phyloP scores from a whole-genome alignment of 2,113 vertebrate species.

The Rhizomys pruinosus region DNA sequence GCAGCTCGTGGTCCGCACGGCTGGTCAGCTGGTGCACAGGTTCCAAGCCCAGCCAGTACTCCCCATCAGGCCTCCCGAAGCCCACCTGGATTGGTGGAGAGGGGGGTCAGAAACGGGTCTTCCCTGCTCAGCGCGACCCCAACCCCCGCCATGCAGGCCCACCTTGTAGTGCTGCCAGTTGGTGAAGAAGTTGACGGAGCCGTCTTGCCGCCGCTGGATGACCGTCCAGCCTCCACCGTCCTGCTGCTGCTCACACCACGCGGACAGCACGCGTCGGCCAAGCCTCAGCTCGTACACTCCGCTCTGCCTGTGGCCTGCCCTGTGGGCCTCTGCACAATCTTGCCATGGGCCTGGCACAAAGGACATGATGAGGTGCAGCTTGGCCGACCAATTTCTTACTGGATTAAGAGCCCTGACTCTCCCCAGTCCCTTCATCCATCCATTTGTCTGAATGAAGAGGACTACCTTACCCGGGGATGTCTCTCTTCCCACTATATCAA shows the following conservation, averaged over 20 bases:
- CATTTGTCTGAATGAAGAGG: background rate
- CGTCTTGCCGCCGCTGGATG: constrained; percentile 93
- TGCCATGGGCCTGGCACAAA: constrained; percentile 89
- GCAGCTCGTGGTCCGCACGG: constrained; percentile 85
- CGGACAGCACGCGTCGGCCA: constrained; percentile 87
- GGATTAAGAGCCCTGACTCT: background rate
- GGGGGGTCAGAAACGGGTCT: background rate
- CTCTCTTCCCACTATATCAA: background rate
- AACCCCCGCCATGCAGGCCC: background rate
- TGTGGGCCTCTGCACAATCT: constrained; percentile 90
- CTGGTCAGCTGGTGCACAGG: constrained; percentile 90
- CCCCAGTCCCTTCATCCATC: background rate
- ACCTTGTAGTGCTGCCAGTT: constrained; percentile 96
- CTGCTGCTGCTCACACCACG: constrained; percentile 92
- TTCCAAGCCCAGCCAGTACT: constrained; percentile 95
- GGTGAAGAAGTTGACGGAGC: constrained; percentile 93
- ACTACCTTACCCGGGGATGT: background rate
- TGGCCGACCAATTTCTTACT: background rate
- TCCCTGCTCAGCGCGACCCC: background rate
- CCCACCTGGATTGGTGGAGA: constrained; percentile 86
- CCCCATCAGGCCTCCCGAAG: constrained; percentile 92
- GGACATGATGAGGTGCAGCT: background rate
- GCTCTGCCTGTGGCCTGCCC: constrained; percentile 86
- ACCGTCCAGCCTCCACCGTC: constrained; percentile 93
- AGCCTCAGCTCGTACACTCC: constrained; percentile 90